phyloP scores from a whole-genome alignment of 1,140 invertebrate species.

The Diuraphis noxia region DNA sequence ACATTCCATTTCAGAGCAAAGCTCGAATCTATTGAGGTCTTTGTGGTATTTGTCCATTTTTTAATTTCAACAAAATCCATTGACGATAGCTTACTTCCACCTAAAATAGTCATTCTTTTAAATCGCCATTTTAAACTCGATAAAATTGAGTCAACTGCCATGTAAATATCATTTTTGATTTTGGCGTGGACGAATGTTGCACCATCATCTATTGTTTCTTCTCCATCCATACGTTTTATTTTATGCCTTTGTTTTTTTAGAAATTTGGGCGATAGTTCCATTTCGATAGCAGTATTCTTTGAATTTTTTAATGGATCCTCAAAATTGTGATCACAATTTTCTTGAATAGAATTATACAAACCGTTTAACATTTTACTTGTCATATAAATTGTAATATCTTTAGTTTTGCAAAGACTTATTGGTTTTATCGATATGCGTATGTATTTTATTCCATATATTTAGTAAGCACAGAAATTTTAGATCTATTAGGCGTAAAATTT shows the following conservation, averaged over 20 bases:
- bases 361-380: slow-evolving; percentile 19
- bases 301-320: slow-evolving; percentile 22
- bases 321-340: slow-evolving; percentile 13
- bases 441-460: slow-evolving; percentile 32
- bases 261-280: slow-evolving; percentile 6
- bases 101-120: background rate
- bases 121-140: slow-evolving; percentile 23
- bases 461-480: slow-evolving; percentile 8
- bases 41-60: slow-evolving; percentile 26
- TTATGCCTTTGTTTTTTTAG: slow-evolving; percentile 15
- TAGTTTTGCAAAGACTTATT: slow-evolving; percentile 3
- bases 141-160: slow-evolving; percentile 14
- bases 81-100: slow-evolving; percentile 14
- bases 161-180: slow-evolving; percentile 14
- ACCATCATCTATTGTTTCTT: background rate
- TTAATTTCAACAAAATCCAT: slow-evolving; percentile 23
- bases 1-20: slow-evolving; percentile 36
- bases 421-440: slow-evolving; percentile 18
- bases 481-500: slow-evolving; percentile 1
- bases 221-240: slow-evolving; percentile 8
- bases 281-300: slow-evolving; percentile 14
- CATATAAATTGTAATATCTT: background rate
- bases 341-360: slow-evolving; percentile 21
- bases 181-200: background rate
- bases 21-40: background rate